These are phyloP conservation scores for Synanceia verrucosa DNA, from an alignment of 2,797 vertebrate species.

Conservation along the genomic window DNA sequence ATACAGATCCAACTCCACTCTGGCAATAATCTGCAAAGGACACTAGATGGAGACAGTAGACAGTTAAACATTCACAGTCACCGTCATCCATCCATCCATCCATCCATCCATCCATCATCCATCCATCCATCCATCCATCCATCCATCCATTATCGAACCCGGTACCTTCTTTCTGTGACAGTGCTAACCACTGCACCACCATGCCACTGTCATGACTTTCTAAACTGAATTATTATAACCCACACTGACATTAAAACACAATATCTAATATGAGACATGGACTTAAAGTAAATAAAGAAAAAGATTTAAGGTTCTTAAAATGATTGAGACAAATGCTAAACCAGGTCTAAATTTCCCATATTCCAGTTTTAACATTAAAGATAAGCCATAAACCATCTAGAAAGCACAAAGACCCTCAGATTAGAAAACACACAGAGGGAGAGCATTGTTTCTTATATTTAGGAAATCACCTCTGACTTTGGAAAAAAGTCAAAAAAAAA, in stretches of 20 bases:
- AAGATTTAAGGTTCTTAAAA: neutral
- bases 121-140: no score
- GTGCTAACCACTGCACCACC: no score
- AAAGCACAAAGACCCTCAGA: no score
- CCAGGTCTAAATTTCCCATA: neutral
- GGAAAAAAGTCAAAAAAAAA: neutral
- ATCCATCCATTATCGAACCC: no score
- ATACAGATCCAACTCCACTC: neutral
- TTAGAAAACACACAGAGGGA: no score
- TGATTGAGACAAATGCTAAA: neutral
- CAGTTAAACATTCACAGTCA: neutral
- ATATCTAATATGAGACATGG: neutral
- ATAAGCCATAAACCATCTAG: no score
- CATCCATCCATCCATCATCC: no score
- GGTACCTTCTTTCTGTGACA: no score
- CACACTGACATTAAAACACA: neutral
- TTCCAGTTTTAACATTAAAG: neutral
- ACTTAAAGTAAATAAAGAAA: neutral
- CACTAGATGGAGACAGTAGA: conserved; percentile 56
- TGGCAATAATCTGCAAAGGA: neutral
- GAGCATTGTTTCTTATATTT: no score
- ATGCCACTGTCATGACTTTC: no score
- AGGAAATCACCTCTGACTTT: neutral
- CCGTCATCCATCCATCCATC: no score
- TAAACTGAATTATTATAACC: neutral